Base-by-base conservation (phyloP, 2,888 invertebrate species). In the Chloromyia formosa region DNA sequence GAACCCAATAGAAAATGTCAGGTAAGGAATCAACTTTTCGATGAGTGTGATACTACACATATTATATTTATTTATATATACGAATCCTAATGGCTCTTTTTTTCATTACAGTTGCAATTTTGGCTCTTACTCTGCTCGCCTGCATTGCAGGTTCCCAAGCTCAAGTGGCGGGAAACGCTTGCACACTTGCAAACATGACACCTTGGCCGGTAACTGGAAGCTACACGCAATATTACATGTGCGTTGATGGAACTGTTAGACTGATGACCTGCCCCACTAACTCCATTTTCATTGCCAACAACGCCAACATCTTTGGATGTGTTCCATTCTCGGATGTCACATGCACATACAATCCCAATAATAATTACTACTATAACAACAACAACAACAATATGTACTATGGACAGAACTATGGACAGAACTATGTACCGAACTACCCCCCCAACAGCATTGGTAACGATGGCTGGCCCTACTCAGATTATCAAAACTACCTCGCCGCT, bases 201-300 rank as follows among this genome's bases (percentile, higher is more conserved):
- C 62, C 62, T 40, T 62, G 62, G 62, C 62, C 62, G 1, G 62
- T 62, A 3, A 22, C 40, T n/a, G 62, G 62, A 40, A 62, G 16
- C 40, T 14, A 23, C 4, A 62, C 10, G 40, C 40, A 10, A 9
- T 62, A 62, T n/a, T 40, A 40, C 18, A 16, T 62, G 40, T 62
- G 62, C 40, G 62, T 62, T n/a, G 40, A 62, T 40, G 62, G 62
- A 16, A 40, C 1, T 4, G 16, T 18, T n/a, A n/a, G 5, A n/a
- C 62, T 40, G 40, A 16, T 62, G 62, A 40, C 12, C n/a, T 62
- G 62, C n/a, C 62, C 62, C 5, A 1, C 7, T 1, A 18, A 40
- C 16, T 40, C 40, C 1, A n/a, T 62, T n/a, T 62, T 62, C 40
- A 40, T 62, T 5, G 62, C 62, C 3, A 16, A 35, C n/a, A 62